These are phyloP conservation scores for Leucophenga varia DNA, from an alignment of 1,140 invertebrate genomes.

Conservation along the genomic window DNA sequence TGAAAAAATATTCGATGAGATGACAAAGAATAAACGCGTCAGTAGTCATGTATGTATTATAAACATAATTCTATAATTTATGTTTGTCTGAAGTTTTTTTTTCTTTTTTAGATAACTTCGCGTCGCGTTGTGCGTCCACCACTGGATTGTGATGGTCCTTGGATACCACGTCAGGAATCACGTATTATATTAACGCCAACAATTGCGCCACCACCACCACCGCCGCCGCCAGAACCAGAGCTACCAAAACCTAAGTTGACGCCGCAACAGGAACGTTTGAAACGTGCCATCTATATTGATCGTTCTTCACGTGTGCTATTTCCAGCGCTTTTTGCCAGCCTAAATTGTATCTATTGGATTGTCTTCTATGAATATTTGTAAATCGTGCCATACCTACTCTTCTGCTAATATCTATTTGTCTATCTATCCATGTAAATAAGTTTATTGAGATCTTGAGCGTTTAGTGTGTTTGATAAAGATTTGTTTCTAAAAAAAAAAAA, in stretches of 20 bases:
- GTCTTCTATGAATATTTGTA: conserved; percentile 84
- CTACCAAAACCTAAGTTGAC: conserved; percentile 58
- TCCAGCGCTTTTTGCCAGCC: conserved; percentile 78
- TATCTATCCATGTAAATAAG: too few relatives aligned
- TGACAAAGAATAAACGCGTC: conserved; percentile 50
- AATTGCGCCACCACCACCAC: conserved; percentile 34
- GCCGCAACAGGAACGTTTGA: conserved; percentile 67
- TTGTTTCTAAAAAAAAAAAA: too few relatives aligned
- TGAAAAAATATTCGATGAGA: conserved; percentile 52
- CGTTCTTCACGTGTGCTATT: conserved; percentile 84
- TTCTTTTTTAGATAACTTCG: conserved; percentile 24
- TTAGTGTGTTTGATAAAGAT: too few relatives aligned
- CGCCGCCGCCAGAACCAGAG: conserved; percentile 58
- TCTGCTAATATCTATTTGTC: too few relatives aligned
- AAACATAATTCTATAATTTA: too few relatives aligned
- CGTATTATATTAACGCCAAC: conserved; percentile 46
- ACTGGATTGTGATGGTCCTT: conserved; percentile 47
- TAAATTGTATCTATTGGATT: conserved; percentile 88
- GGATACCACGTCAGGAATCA: conserved; percentile 52
- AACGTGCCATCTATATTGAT: conserved; percentile 83
- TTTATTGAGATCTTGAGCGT: too few relatives aligned
- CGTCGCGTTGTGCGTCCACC: conserved; percentile 42
- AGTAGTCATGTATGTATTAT: conserved; percentile 2
- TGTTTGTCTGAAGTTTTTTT: conserved; percentile 1
- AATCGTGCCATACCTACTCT: too few relatives aligned